Evolutionary conservation across 1,140 invertebrate genomes (phyloP).

Genomic region (Lepidurus arcticus): DNA sequence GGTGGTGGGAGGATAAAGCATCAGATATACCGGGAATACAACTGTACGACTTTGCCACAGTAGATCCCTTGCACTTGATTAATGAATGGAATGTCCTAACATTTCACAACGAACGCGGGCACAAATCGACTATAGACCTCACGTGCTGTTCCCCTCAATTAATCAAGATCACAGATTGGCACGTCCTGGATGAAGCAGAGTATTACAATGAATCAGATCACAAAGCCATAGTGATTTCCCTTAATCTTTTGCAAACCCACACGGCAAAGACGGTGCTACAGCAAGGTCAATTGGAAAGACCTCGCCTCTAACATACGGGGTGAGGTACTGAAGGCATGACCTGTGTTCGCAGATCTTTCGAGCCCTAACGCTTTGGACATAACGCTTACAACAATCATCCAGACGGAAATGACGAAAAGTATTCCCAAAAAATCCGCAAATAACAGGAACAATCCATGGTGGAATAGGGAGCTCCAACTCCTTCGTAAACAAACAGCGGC

Average conservation of each 20-base stretch:
- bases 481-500: not conserved
- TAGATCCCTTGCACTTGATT: no score
- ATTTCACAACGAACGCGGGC: slow-evolving; percentile 23
- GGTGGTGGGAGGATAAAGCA: no score
- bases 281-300: not conserved
- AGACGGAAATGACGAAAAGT: not conserved
- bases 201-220: slow-evolving; percentile 16
- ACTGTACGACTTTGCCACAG: no score
- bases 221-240: slow-evolving; percentile 12
- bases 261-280: not conserved
- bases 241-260: not conserved
- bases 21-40: no score
- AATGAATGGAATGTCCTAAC: no score
- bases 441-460: not conserved
- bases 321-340: not conserved
- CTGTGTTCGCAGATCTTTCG: not conserved
- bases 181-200: not conserved
- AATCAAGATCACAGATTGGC: not conserved
- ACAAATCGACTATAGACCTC: slow-evolving; percentile 26
- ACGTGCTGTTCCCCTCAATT: slow-evolving; percentile 6
- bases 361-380: not conserved
- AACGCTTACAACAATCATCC: not conserved
- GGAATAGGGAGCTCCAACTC: not conserved
- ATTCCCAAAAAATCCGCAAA: not conserved
- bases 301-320: not conserved